These are phyloP conservation scores for Xenopus petersii DNA, from an alignment of 2,797 vertebrate species.

Conservation along the genomic window DNA sequence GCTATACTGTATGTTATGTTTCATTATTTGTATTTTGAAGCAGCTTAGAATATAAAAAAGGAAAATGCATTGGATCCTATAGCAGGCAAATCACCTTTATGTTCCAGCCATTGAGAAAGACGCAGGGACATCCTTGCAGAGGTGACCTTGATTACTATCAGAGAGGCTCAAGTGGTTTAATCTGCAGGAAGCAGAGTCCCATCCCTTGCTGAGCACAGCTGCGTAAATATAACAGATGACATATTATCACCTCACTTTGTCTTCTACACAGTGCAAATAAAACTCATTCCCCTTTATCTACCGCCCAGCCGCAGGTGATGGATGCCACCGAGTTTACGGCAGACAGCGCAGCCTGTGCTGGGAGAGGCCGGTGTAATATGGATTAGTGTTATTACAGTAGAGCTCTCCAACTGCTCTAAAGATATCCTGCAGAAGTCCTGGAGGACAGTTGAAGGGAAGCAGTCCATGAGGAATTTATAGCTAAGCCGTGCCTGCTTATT, in stretches of 20 bases:
- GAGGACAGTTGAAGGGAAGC: slow-evolving; percentile 35
- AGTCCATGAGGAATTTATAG: neutral
- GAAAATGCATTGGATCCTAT: too few species aligned
- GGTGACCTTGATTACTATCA: slow-evolving; percentile 61
- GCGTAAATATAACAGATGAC: slow-evolving; percentile 66
- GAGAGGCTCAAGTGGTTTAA: slow-evolving; percentile 67
- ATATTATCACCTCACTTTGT: slow-evolving; percentile 56
- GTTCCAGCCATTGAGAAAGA: neutral
- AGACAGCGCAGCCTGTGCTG: slow-evolving; percentile 15
- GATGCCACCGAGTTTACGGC: slow-evolving; percentile 53
- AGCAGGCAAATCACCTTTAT: neutral
- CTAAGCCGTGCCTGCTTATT: too few species aligned
- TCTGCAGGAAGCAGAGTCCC: slow-evolving; percentile 59
- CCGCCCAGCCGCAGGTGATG: slow-evolving; percentile 63
- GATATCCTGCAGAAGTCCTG: slow-evolving; percentile 4
- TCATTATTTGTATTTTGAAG: too few species aligned
- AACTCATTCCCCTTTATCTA: slow-evolving; percentile 67
- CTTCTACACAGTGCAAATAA: slow-evolving; percentile 55
- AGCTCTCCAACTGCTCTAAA: slow-evolving; percentile 9
- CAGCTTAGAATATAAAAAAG: too few species aligned
- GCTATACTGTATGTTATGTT: too few species aligned
- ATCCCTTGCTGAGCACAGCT: slow-evolving; percentile 25
- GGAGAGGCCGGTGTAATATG: slow-evolving; percentile 7
- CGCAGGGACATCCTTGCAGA: slow-evolving; percentile 40
- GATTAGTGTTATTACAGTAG: slow-evolving; percentile 36